Evolutionary conservation across 2,888 invertebrate species (phyloP), one percentile per base, ranked within the genome.

Genomic region (Sipunculus nudus): DNA sequence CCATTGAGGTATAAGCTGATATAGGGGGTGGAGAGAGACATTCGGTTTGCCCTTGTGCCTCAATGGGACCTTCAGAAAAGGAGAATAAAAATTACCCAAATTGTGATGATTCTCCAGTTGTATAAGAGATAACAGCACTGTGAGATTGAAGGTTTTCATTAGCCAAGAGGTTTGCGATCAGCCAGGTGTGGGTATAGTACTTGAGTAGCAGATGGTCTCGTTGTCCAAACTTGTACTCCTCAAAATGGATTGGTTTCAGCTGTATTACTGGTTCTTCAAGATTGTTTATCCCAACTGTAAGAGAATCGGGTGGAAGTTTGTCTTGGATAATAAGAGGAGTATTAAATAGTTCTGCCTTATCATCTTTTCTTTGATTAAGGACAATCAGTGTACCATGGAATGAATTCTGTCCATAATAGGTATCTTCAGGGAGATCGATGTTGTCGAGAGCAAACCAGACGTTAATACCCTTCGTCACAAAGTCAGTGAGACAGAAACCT

Each of bases 391-490:
- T 61, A 39, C 49, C 45, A 39, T 40, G 50, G 41, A 59, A 52
- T 21, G 40, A 39, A 21, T 39, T 26, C 39, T 52, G 38, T 25
- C 2, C 38, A 39, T 38, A 39, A 21, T 38, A 52, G 6, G 61
- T 61, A 23, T 61, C 61, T 52, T 59, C 61, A 8, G 59, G 38
- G 26, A 61, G 58, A 26, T 61, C 61, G 35, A 61, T 61, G 48
- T 61, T 63, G 26, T 61, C 63, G 35, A 63, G 25, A 26, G 63
- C 61, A 52, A 61, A 63, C 63, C 60, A 63, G 47, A 58, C 52
- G 56, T 63, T 56, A 35, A 61, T 39, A 3, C 43, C 54, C 26
- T 48, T 61, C 48, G 45, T 62, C 29, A 61, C 62, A 55, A 62
- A 62, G 19, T 62, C 60, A 16, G 54, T 53, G 4, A 62, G 47